Base-by-base conservation (phyloP, 2,888 invertebrate genomes). In the Oxystoma pomonae region DNA sequence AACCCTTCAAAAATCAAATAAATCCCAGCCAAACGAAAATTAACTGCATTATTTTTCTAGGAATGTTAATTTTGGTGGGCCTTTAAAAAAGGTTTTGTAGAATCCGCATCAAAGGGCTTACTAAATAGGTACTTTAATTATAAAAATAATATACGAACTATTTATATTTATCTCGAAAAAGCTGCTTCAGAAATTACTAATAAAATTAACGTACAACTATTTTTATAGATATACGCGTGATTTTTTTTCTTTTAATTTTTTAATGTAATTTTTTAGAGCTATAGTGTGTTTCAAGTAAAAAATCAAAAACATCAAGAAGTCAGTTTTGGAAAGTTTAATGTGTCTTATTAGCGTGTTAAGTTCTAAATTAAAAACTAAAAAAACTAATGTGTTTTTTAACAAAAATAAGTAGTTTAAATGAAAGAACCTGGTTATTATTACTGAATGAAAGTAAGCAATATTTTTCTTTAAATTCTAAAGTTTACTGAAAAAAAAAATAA, bases 281-380 rank as follows among this genome's bases (percentile, higher is more conserved):
- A 35, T 3, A 35, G 12, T 12, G 35, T 35, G 3, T 35, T 35
- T 35, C 35, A 12, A 35, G 5, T 35, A 35, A 35, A 35, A 12
- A 35, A 35, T 3, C 12, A 35, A 35, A 3, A 12, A n/a, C n/a
- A 35, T 3, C 12, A 35, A 35, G 12, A 35, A 35, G 12, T 35
- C 3, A 35, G 35, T 35, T 49, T 58, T 50, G 50, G 50, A 58
- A 49, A 50, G 12, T 58, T n/a, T 20, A 16, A 19, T 18, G 19
- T 18, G 51, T 58, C 35, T 22, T 58, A 16, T 58, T 58, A 49
- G 21, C 56, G 56, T 56, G 20, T 20, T 56, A n/a, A 19, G 20
- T 20, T 57, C 57, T n/a, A 58, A 58, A 35, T 60, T 56, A 60
- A 59, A 50, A 60, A 49, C 56, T 20, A 52, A 16, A 60, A n/a